Base-by-base conservation (phyloP, 2,113 vertebrate species). In the Coptodon bakossiorum region DNA sequence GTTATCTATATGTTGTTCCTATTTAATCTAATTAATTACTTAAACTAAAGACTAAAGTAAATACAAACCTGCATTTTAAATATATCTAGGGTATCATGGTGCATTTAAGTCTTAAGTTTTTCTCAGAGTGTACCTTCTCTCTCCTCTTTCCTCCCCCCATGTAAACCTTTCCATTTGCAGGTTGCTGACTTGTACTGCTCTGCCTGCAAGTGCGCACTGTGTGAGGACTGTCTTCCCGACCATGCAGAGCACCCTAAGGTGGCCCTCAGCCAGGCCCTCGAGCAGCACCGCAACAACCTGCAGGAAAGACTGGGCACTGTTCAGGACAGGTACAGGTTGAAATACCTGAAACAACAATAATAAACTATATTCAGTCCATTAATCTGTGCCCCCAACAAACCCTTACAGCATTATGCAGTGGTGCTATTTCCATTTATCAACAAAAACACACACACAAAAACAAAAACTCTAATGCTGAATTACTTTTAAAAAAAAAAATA, bases 111-210 rank as follows among this genome's bases (percentile, higher is more conserved):
- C 7, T 36, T 40, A 48, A 78, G 7, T 10, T 5, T 17, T 16
- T 50, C 45, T 50, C 45, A 6, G 34, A 19, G 4, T 48, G 5
- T 48, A 48, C 9, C 36, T 13, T 57, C 22, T 29, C 16, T 48
- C n/a, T 11, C 6, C 1, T 36, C 48, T 27, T 48, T 48, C 24
- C 27, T 34, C 16, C 16, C 38, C 31, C 22, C 48, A 19, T 66
- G 22, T 11, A 78, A 78, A 50, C 43, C 27, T 5, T 17, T 34
- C 59, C 11, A 2, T n/a, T 61, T 52, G 34, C 92, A 99, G 98
- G 97, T 98, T 90, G 97, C 97, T 92, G 97, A 97, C n/a, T 96
- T 98, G 89, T 99, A 97, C 93, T 99, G 98, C 94, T 96, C 96
- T 59, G 95, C 96, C 63, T 99, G 98, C 8, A 96, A 97, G 92